Evolutionary conservation across 2,888 invertebrate species (phyloP), one percentile per base, ranked within the genome.

Genomic region (Acanthosepion esculentum): DNA sequence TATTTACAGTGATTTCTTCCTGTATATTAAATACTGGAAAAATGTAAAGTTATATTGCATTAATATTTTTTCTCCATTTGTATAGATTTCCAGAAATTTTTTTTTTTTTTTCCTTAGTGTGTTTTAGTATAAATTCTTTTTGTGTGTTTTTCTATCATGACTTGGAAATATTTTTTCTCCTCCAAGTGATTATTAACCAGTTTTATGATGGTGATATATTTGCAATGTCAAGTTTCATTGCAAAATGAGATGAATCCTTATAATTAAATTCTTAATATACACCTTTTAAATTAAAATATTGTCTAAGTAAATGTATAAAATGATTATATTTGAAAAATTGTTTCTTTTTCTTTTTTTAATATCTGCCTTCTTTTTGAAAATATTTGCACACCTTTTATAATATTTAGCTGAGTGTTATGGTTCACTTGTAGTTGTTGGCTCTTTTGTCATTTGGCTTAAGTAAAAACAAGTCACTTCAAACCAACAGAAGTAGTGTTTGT

Each of bases 281-380:
- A 78, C n/a, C 1, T 78, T 33, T n/a, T n/a, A 78, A 78, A 78
- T 78, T 78, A n/a, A 78, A 78, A 78, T 78, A 78, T n/a, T 78
- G n/a, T 78, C n/a, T 78, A 33, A n/a, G n/a, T 78, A 78, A 78
- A 78, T 78, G 78, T 78, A n/a, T 78, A n/a, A 78, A 78, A 78
- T 78, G 78, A 33, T 78, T 78, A 78, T 78, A 78, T 78, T 78
- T 78, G 78, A 78, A 78, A 78, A 3, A 12, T 78, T 78, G 78
- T 78, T 33, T 78, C n/a, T n/a, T 15, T n/a, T 78, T n/a, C 12
- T 78, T 41, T 78, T 78, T 78, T 78, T 78, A 78, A n/a, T 78
- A n/a, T 78, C n/a, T 78, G 78, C 78, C n/a, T 78, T n/a, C n/a
- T n/a, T n/a, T 59, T 59, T 78, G 12, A 18, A 10, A n/a, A 78